These are phyloP conservation scores for Limonius californicus DNA, from an alignment of 1,140 invertebrate genomes.

Conservation along the genomic window DNA sequence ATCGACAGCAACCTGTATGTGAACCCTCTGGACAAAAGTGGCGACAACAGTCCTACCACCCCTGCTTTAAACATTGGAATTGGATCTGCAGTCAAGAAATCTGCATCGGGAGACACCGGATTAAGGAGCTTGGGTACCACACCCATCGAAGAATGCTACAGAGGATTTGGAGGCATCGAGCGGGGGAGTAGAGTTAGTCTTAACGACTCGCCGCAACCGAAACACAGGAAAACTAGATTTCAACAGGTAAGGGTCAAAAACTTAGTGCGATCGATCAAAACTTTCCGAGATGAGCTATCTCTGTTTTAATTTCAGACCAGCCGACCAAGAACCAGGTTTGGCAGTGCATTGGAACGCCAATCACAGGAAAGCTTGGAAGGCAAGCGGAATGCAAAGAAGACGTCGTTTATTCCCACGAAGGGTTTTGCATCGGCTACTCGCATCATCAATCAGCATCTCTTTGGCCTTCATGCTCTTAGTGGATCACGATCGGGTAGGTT, in stretches of 20 bases:
- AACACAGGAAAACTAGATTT: slow-evolving; percentile 81
- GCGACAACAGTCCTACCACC: slow-evolving; percentile 44
- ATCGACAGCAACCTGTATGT: slow-evolving; percentile 83
- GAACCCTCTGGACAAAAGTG: slow-evolving; percentile 76
- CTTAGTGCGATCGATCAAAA: too few relatives aligned
- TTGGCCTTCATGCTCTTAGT: slow-evolving; percentile 58
- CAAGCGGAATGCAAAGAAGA: slow-evolving; percentile 49
- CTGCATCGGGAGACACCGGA: slow-evolving; percentile 70
- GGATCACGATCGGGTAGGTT: slow-evolving; percentile 50
- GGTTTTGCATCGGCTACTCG: slow-evolving; percentile 67
- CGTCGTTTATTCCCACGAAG: slow-evolving; percentile 59
- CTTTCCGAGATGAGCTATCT: too few relatives aligned
- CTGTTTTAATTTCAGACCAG: too few relatives aligned
- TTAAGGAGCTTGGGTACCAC: slow-evolving; percentile 54
- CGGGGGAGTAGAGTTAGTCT: slow-evolving; percentile 59
- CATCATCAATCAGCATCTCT: slow-evolving; percentile 72
- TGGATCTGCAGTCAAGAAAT: slow-evolving; percentile 58
- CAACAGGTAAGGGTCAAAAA: slow-evolving; percentile 47
- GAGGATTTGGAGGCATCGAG: slow-evolving; percentile 52
- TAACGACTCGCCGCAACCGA: slow-evolving; percentile 67
- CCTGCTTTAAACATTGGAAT: slow-evolving; percentile 34
- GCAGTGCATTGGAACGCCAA: slow-evolving; percentile 45
- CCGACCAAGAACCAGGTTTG: slow-evolving; percentile 46
- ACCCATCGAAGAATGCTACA: slow-evolving; percentile 53
- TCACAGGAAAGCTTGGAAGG: slow-evolving; percentile 54